Conservation (phyloP, 1,140 invertebrate species). For the Drosophila willistoni region DNA sequence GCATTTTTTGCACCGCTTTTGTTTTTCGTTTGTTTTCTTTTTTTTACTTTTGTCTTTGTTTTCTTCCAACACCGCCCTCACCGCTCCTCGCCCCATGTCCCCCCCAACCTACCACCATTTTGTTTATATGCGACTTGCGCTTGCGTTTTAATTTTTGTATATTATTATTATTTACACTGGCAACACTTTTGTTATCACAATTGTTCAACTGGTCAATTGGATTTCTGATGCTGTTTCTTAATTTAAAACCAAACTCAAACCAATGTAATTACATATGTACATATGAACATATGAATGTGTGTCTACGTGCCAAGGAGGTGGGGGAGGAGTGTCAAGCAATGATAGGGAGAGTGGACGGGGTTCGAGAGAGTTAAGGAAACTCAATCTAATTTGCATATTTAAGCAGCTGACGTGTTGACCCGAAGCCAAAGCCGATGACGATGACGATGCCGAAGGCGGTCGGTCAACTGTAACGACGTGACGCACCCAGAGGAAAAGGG, state of each 20-base stretch:
- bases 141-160: conserved; percentile 30
- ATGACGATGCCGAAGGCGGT: neutral
- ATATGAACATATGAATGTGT: neutral
- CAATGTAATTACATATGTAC: neutral
- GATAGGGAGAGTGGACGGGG: neutral
- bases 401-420: conserved; percentile 42
- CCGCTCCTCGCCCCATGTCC: too few relatives aligned
- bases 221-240: conserved; percentile 21
- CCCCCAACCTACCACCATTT: neutral
- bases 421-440: neutral
- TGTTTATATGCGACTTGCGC: conserved; percentile 25
- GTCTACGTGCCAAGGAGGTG: neutral
- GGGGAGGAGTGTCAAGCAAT: neutral
- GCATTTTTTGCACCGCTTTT: conserved; percentile 74
- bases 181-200: conserved; percentile 53
- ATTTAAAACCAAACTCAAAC: conserved; percentile 4
- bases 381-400: conserved; percentile 48
- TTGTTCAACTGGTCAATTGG: conserved; percentile 33
- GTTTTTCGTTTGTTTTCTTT: conserved; percentile 29
- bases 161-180: conserved; percentile 19
- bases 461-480: conserved; percentile 61
- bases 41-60: conserved; percentile 28
- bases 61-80: neutral
- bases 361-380: neutral
- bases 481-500: conserved; percentile 53